These are phyloP conservation scores for Hypanus sabinus DNA, from an alignment of 2,113 vertebrate genomes.

Conservation along the genomic window DNA sequence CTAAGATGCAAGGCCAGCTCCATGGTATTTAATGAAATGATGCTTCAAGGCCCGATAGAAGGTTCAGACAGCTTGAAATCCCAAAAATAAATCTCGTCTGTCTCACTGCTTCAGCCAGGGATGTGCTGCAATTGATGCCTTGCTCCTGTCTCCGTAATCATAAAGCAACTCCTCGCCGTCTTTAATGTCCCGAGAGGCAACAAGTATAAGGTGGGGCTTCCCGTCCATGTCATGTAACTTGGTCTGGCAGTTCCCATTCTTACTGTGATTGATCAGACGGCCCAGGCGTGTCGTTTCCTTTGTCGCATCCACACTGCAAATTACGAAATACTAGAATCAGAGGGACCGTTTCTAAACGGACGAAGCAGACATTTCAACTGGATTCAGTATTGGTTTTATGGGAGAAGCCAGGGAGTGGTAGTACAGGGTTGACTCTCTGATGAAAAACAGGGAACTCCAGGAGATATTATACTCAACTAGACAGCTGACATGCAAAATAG, in stretches of 20 bases:
- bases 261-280: slow-evolving; percentile 89
- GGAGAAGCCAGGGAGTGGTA: no score
- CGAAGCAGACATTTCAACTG: no score
- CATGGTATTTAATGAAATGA: not conserved
- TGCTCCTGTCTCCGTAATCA: slow-evolving; percentile 89
- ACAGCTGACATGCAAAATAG: no score
- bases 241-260: slow-evolving; percentile 87
- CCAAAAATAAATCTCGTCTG: not conserved
- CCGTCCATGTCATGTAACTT: slow-evolving; percentile 79
- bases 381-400: no score
- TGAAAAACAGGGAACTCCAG: not conserved
- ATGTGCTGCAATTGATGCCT: slow-evolving; percentile 75
- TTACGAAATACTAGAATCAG: not conserved
- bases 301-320: slow-evolving; percentile 79
- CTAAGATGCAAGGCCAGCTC: slow-evolving; percentile 60
- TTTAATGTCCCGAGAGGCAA: slow-evolving; percentile 78
- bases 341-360: no score
- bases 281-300: slow-evolving; percentile 77
- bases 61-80: not conserved
- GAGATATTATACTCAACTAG: no score
- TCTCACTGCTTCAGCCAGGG: slow-evolving; percentile 84
- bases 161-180: slow-evolving; percentile 86
- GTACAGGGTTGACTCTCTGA: no score
- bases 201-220: slow-evolving; percentile 82
- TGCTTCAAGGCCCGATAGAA: not conserved